Conservation (phyloP, 2,113 vertebrate species). For the Nyctereutes procyonoides region DNA sequence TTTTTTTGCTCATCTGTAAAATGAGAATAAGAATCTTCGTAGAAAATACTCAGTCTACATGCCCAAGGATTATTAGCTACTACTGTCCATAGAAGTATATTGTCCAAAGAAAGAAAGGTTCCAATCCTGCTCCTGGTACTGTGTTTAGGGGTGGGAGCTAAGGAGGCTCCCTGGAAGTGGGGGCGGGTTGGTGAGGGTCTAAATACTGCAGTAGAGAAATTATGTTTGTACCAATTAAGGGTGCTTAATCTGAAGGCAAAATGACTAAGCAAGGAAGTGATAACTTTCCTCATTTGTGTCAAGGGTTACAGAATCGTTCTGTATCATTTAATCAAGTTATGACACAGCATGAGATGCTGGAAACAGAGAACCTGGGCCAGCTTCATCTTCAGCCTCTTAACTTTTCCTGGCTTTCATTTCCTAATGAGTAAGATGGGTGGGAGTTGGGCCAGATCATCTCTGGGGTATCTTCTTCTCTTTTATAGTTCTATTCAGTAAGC, state of each 20-base stretch:
- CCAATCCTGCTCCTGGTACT: neutral
- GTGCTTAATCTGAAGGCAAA: neutral
- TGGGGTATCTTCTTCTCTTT: neutral
- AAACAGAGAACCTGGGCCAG: neutral
- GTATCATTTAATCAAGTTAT: neutral
- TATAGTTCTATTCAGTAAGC: neutral
- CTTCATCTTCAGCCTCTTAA: neutral
- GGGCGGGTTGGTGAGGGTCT: neutral
- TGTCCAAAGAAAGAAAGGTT: neutral
- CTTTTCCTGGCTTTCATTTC: neutral
- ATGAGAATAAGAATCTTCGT: neutral
- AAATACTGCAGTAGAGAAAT: neutral
- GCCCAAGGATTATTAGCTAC: neutral
- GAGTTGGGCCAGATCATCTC: neutral
- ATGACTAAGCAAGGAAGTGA: slow-evolving; percentile 6
- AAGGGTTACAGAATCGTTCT: neutral
- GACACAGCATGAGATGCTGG: neutral
- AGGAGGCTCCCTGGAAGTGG: neutral
- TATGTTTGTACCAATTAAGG: neutral
- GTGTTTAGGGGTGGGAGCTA: neutral
- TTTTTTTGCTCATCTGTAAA: neutral
- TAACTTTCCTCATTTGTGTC: neutral
- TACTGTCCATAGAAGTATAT: neutral
- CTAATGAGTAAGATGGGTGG: neutral
- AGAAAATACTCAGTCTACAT: neutral